Percentiles rank a stretch among this genome's conserved stretches.
Conservation (phyloP, 2,113 vertebrate genomes). For the Notarius quadriscutis region DNA sequence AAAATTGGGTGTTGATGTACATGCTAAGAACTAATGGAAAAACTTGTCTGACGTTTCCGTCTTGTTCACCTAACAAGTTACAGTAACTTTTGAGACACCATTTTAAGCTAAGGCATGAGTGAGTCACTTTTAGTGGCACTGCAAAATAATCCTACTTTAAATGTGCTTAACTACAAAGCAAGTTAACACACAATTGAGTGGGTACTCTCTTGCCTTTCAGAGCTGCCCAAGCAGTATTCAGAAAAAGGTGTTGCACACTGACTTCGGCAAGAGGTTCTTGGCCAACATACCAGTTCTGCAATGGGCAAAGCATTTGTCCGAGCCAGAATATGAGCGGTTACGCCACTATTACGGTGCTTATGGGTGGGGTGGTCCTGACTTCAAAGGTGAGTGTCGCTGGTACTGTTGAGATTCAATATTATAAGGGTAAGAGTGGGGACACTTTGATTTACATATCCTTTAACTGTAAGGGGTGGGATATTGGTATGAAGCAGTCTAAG, state of each 20-base stretch:
- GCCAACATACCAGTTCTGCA: slow-evolving; percentile 70
- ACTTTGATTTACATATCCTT: not conserved
- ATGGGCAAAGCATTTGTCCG: slow-evolving; percentile 64
- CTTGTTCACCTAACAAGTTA: not conserved
- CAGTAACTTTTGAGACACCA: not conserved
- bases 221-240: slow-evolving; percentile 60
- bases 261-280: slow-evolving; percentile 58
- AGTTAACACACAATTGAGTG: not conserved
- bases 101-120: not conserved
- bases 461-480: not conserved
- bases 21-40: not conserved
- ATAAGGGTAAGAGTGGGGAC: not conserved
- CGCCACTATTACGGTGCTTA: slow-evolving; percentile 62
- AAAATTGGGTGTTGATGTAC: too few relatives aligned
- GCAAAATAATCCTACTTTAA: not conserved
- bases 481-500: not conserved
- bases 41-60: not conserved
- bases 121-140: too few relatives aligned
- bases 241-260: slow-evolving; percentile 44
- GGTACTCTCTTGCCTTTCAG: slow-evolving; percentile 53
- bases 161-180: too few relatives aligned
- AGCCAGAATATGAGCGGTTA: slow-evolving; percentile 66
- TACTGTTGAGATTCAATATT: not conserved
- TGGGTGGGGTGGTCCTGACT: slow-evolving; percentile 69
- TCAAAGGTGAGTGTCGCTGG: slow-evolving; percentile 60